Base-by-base conservation (phyloP, 64 coral and sea anemone species). In the Anthopleura sola region DNA sequence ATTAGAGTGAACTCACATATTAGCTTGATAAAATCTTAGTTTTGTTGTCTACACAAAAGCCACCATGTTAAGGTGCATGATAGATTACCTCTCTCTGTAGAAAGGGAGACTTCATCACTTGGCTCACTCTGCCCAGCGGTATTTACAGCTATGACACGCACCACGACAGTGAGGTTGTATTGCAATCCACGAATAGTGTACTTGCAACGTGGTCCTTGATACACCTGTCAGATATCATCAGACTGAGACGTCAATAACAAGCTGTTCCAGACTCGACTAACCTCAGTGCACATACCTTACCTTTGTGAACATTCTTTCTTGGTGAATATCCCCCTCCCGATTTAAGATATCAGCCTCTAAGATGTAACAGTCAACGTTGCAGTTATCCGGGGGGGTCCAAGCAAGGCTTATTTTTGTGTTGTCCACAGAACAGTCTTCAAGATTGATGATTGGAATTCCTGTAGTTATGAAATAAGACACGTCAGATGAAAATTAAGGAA, bases 181-280 rank as follows among this genome's bases (percentile, higher is more conserved):
- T 92, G 90, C 78, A 95, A 76, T 82, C 86, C 90, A 55, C 78
- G 87, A 11, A 95, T 54, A 16, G 93, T 95, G 78, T 86, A 86
- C 75, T 95, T 95, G 57, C 83, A 89, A 69, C 90, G 86, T 31
- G 93, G 93, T 50, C 93, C 93, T 86, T 95, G 93, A 33, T 95
- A 95, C 18, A 91, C 90, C 90, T 91, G 28, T 20, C 1, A 16
- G 14, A 54, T 68, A 71, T 15, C 6, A 68, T 31, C 7, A 32
- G 58, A 26, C n/a, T 62, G n/a, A 23, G 4, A 62, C 58, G 58
- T 23, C 21, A n/a, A 24, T 62, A 5, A 17, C 11, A 53, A 17
- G 16, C 50, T 17, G 50, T 6, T 53, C 6, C 50, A 53, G 7
- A 24, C 23, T 62, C 8, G 21, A 62, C 16, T 62, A 62, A 21